Evolutionary conservation across 2,113 vertebrate genomes (phyloP).

Genomic region (Callithrix jacchus): DNA sequence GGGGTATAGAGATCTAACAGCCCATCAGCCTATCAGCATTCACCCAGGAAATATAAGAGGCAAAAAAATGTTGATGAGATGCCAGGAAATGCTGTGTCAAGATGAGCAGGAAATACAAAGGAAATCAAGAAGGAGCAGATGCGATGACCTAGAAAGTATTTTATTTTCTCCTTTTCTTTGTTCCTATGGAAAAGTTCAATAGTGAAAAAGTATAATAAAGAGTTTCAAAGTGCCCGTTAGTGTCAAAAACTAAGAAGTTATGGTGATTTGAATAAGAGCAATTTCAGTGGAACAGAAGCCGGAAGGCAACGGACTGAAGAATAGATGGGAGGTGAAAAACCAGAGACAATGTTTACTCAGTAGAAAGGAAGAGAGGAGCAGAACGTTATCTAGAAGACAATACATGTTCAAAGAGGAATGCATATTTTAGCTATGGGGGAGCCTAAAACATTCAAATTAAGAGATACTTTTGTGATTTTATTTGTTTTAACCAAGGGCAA

Average conservation of each 20-base stretch:
- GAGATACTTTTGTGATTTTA: not conserved
- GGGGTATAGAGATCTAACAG: not conserved
- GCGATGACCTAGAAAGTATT: not conserved
- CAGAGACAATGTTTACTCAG: not conserved
- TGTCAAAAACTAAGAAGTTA: slow-evolving; percentile 4
- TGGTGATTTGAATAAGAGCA: not conserved
- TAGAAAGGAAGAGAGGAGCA: not conserved
- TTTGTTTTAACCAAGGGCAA: not conserved
- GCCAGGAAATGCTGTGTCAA: not conserved
- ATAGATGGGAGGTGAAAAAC: not conserved
- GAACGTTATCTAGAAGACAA: not conserved
- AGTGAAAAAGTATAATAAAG: not conserved
- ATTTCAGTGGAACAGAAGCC: not conserved
- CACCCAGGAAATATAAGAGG: not conserved
- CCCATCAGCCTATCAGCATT: not conserved
- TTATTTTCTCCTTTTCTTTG: not conserved
- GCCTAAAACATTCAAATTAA: not conserved
- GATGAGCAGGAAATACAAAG: not conserved
- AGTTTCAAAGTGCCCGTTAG: not conserved
- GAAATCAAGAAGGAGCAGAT: not conserved
- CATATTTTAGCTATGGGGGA: not conserved
- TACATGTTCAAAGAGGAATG: not conserved
- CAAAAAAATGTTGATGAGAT: not conserved
- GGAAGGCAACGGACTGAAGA: not conserved
- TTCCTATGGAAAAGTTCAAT: not conserved